Conservation (phyloP, 2,797 vertebrate genomes). For the Anomalospiza imberbis region DNA sequence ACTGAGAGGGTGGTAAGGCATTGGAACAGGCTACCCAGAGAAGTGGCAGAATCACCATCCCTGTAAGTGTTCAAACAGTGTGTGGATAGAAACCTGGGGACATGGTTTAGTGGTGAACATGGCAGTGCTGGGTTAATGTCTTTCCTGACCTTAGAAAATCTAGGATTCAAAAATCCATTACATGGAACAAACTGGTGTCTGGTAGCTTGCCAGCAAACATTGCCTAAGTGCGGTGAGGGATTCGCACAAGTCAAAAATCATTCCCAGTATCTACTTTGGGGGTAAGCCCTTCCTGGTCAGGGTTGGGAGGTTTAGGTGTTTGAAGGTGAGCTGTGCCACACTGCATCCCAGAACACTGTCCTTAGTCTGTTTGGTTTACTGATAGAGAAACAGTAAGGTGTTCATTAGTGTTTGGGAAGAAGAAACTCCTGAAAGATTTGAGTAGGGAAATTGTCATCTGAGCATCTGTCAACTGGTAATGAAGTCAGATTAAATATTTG, state of each 20-base stretch:
- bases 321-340: not conserved
- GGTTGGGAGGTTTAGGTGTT: not conserved
- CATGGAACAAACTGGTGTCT: accelerated
- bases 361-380: not conserved
- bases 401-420: not conserved
- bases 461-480: not conserved
- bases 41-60: not conserved
- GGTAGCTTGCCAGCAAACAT: not conserved
- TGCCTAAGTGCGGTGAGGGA: not conserved
- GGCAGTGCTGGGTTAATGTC: not conserved
- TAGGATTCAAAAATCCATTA: not conserved
- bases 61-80: not conserved
- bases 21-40: not conserved
- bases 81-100: not conserved
- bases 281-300: not conserved
- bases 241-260: not conserved
- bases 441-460: not conserved
- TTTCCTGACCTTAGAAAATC: not conserved
- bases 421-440: not conserved
- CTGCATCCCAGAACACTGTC: not conserved
- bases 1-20: not conserved
- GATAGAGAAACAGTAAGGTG: not conserved
- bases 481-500: not conserved
- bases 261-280: not conserved
- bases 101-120: not conserved